phyloP scores from a whole-genome alignment of 2,888 invertebrate species.

The Schizaphis graminum region DNA sequence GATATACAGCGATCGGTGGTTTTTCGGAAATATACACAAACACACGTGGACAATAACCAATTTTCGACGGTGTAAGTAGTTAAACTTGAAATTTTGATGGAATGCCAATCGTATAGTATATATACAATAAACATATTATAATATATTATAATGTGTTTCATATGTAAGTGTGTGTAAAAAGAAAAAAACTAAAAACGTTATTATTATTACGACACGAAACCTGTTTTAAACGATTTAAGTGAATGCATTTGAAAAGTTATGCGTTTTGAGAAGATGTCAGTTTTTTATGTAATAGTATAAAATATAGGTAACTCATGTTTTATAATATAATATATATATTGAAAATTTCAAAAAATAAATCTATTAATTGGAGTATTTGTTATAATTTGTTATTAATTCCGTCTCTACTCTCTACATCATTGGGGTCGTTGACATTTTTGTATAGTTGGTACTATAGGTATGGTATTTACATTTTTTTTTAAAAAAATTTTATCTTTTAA shows the following conservation, averaged over 20 bases:
- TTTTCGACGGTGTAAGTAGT: background rate
- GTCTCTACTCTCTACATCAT: background rate
- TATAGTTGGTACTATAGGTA: background rate
- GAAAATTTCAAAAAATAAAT: background rate
- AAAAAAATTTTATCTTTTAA: conserved; percentile 8
- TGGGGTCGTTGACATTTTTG: conserved; percentile 4
- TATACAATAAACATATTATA: background rate
- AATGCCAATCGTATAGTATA: background rate
- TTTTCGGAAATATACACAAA: background rate
- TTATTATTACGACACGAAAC: background rate
- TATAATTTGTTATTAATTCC: conserved; percentile 3
- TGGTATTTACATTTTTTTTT: background rate
- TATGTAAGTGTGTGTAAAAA: background rate
- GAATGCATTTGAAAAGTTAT: background rate
- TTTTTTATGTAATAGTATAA: background rate
- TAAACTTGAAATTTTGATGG: background rate
- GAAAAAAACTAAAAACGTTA: background rate
- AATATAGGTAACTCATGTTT: background rate
- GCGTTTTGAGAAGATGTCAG: background rate
- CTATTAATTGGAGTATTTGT: background rate
- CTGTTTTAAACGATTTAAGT: conserved; percentile 4
- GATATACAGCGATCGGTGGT: background rate
- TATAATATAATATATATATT: background rate
- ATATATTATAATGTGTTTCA: background rate
- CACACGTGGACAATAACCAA: background rate